Base-by-base conservation (phyloP, 2,113 vertebrate species). In the Epinephelus moara region DNA sequence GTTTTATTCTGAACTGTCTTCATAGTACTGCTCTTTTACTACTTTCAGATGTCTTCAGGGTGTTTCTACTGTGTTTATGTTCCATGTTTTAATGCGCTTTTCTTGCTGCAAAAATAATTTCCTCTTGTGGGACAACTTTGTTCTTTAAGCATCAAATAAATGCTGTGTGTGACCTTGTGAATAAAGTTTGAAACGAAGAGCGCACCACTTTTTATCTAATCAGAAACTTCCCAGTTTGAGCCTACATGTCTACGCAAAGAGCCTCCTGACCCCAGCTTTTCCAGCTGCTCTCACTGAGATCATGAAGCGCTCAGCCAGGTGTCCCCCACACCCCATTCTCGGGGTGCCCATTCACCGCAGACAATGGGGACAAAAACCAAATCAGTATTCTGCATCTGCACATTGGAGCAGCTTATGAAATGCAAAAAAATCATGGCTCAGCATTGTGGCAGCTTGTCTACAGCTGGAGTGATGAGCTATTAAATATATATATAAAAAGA, bases 221-320 rank as follows among this genome's bases (percentile, higher is more conserved):
- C 33, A 50, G 61, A 76, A 72, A 62, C 50, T 25, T 62, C 42
- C 5, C 55, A n/a, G 3, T 70, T 37, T 71, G 61, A 8, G 64
- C 47, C 69, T 11, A 30, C 47, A 57, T 17, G 21, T 81, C 68
- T 59, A 60, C 68, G 66, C 71, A 90, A 78, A 69, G 75, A 63
- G 50, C 81, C 61, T 60, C 42, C 71, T 79, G 72, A 85, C 83
- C 83, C 79, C 70, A 40, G 84, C 76, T 49, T 82, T 55, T 88
- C 84, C 94, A 95, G 94, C 94, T 95, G 94, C 89, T 91, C 87
- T 78, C 75, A 68, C 13, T 45, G 68, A 68, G 64, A 86, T 78
- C 85, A 80, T 62, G 74, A 73, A 84, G 89, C 33, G 2, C 84
- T 81, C 19, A 0, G 68, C 84, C 92, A 93, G 93, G 94, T 92